Evolutionary conservation across 2,113 vertebrate genomes (phyloP), one percentile per base, ranked within the genome.

Genomic region (Saccopteryx bilineata): DNA sequence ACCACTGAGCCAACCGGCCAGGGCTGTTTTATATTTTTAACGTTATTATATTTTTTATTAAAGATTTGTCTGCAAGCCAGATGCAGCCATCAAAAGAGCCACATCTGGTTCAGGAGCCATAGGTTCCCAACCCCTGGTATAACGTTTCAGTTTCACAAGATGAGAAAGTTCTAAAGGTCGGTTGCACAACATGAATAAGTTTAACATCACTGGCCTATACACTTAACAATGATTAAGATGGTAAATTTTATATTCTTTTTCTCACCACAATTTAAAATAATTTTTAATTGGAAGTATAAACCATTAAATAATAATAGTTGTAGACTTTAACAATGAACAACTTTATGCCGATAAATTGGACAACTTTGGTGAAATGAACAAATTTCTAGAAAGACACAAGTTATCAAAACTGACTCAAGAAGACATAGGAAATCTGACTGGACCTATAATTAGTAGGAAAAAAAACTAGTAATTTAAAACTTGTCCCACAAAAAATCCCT

Each of bases 371-470:
- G 10, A 93, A 61, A 48, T 19, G 17, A 33, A 50, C n/a, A 92
- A 65, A 56, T 93, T 79, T 24, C 24, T 66, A 72, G 63, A 87
- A 54, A 86, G 58, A 12, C 4, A 71, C 28, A 87, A 72, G 58
- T 72, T 61, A 84, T 33, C 61, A 76, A 85, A 93, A 92, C 18
- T 81, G 58, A 79, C 18, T n/a, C 17, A 52, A 68, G n/a, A 95
- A 76, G 33, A 26, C 6, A 39, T 11, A 58, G 15, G 56, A 93
- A 74, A 10, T 74, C 58, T 33, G 11, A 90, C 72, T 9, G 78
- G 48, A 26, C 2, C 13, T 50, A 46, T 12, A 17, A 46, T 58
- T 68, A n/a, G 19, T 26, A 75, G 46, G 5, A 3, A 48, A 28
- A 28, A 68, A 28, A 58, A 10, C 72, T 52, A 76, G 74, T 76